Percentiles rank a stretch among this genome's conserved stretches.
phyloP scores from a whole-genome alignment of 2,888 invertebrate species.

The Andrena flavipes region DNA sequence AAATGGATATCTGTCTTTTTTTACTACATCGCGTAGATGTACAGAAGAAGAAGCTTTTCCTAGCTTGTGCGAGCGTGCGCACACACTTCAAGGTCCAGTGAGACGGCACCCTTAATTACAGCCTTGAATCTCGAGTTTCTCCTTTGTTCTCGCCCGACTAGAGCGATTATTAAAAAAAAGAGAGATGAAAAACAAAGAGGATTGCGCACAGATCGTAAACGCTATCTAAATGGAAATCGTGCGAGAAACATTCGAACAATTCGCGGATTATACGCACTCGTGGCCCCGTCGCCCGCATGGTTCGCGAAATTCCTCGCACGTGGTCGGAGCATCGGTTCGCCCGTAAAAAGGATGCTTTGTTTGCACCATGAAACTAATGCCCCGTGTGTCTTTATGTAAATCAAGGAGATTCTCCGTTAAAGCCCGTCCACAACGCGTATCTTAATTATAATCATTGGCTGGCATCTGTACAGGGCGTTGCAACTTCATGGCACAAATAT shows the following conservation, averaged over 20 bases:
- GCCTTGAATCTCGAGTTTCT: constrained; percentile 15
- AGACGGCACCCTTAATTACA: background rate
- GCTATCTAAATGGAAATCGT: constrained; percentile 50
- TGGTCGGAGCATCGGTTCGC: background rate
- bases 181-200: background rate
- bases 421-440: constrained; percentile 2
- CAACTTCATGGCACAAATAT: too few species aligned
- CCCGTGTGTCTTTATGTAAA: constrained; percentile 26
- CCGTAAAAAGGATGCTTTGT: constrained; percentile 41
- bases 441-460: constrained; percentile 28
- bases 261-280: constrained; percentile 11
- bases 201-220: constrained; percentile 11
- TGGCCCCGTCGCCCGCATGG: constrained; percentile 36
- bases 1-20: too few species aligned
- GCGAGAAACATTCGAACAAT: constrained; percentile 45
- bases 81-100: too few species aligned
- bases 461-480: background rate
- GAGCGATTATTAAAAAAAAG: constrained; percentile 9
- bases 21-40: too few species aligned
- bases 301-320: constrained; percentile 44
- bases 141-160: background rate
- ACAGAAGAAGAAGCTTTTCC: too few species aligned
- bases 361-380: constrained; percentile 24
- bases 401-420: background rate
- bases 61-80: too few species aligned